Conservation (phyloP, 2,113 vertebrate species). For the Acrocephalus arundinaceus region DNA sequence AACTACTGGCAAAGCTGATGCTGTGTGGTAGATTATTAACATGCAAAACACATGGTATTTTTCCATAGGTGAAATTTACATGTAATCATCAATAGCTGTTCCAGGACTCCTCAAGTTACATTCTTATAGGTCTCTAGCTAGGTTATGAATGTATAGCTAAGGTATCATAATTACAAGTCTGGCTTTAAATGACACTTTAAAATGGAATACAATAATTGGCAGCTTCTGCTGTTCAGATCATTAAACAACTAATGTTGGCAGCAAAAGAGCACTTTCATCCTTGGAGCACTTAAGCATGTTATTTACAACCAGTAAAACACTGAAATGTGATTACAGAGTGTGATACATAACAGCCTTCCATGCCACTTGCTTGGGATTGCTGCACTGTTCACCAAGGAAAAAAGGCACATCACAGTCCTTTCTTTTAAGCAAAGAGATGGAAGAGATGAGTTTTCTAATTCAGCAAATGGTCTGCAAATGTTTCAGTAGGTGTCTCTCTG, state of each 20-base stretch:
- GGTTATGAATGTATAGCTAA: conserved; percentile 4
- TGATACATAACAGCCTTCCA: conserved; percentile 13
- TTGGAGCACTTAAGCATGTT: background rate
- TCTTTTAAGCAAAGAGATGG: background rate
- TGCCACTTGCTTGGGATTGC: conserved; percentile 42
- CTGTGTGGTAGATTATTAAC: background rate
- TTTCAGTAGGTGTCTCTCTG: background rate
- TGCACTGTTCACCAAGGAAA: background rate
- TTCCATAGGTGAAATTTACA: background rate
- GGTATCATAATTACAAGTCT: conserved; percentile 35
- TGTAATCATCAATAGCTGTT: background rate
- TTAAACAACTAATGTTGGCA: conserved; percentile 63
- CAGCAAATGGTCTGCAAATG: background rate
- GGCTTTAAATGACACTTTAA: conserved; percentile 52
- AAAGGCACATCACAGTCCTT: background rate
- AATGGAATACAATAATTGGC: conserved; percentile 46
- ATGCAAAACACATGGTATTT: background rate
- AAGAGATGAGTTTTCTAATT: background rate
- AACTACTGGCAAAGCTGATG: background rate
- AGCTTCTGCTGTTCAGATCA: conserved; percentile 60
- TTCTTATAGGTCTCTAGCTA: background rate
- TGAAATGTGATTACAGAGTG: background rate
- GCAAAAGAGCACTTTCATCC: conserved; percentile 54
- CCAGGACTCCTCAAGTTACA: background rate
- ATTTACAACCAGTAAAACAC: conserved; percentile 54